These are phyloP conservation scores for Meloidogyne hapla DNA, from an alignment of 1,140 invertebrate species.

Conservation along the genomic window DNA sequence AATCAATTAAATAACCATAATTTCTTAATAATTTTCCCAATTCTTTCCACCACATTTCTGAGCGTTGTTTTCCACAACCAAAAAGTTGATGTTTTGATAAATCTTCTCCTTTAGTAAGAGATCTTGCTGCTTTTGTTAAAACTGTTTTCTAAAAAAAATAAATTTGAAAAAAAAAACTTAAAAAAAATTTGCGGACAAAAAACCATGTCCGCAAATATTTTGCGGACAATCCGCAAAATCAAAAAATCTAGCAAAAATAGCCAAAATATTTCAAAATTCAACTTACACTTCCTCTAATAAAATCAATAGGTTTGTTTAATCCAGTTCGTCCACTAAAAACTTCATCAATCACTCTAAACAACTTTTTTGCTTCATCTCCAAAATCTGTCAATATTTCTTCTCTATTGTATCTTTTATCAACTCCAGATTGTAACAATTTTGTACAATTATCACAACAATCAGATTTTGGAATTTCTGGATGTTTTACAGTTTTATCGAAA, in stretches of 20 bases:
- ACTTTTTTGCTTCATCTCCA: constrained; percentile 25
- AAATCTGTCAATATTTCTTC: constrained; percentile 15
- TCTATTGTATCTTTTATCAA: constrained; percentile 7
- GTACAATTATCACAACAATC: constrained; percentile 42
- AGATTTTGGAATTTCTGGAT: constrained; percentile 26
- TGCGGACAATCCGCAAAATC: too few species aligned
- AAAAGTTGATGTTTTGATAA: constrained; percentile 11
- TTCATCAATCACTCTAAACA: constrained; percentile 21
- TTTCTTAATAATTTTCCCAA: constrained; percentile 33
- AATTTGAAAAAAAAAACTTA: background rate
- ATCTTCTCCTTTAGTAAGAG: background rate
- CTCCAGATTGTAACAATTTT: constrained; percentile 13
- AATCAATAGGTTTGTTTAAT: constrained; percentile 33
- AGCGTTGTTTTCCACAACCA: constrained; percentile 26
- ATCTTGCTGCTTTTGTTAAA: background rate
- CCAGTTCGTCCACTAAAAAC: constrained; percentile 30
- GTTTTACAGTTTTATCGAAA: constrained; percentile 29
- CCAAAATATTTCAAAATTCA: too few species aligned
- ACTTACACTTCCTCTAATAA: constrained; percentile 33
- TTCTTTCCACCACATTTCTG: constrained; percentile 35
- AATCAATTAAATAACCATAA: constrained; percentile 35
- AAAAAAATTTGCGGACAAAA: background rate
- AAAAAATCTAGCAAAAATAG: background rate
- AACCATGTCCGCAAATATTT: too few species aligned
- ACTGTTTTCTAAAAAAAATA: constrained; percentile 10